Evolutionary conservation across 2,113 vertebrate genomes (phyloP), one percentile per base, ranked within the genome.

Genomic region (Oriolus oriolus): DNA sequence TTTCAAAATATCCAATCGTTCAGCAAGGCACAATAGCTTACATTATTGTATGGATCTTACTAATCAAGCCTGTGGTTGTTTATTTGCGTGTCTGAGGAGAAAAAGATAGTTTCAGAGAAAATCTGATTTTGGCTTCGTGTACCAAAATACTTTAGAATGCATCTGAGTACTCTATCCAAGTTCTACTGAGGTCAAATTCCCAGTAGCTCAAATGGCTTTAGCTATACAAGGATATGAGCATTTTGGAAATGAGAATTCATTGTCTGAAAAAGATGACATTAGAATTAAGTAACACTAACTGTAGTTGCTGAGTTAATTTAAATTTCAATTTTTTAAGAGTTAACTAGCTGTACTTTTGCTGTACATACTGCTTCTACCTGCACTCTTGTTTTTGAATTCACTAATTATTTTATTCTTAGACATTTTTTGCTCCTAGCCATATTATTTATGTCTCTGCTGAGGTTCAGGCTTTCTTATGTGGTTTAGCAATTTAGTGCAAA

Each of bases 401-500:
- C 30, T n/a, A 44, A 60, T 37, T 76, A 21, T 83, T 84, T 91
- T 80, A 16, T 77, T 89, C 54, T 80, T 79, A 70, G 35, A 35
- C 21, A 33, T 53, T 83, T 94, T 87, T 90, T 31, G 30, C 39
- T 87, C 16, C 49, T 87, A 74, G n/a, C 21, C 41, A 76, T 42
- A n/a, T 74, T 59, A 81, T 90, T 92, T 95, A 81, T 75, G 50
- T 75, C 71, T 92, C 35, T 77, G 39, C 24, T 93, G 56, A 84
- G n/a, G 47, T 66, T 56, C 23, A 56, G 37, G 37, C 75, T 90
- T 90, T 86, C 49, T 68, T 94, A 75, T 35, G 73, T 87, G 80
- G 60, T 81, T 96, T 94, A 95, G 42, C 56, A 92, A 35, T 87
- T 86, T 80, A 75, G 47, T 86, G 31, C 44, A 88, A 94, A 93